Evolutionary conservation across 2,113 vertebrate species (phyloP), one percentile per base, ranked within the genome.

Genomic region (Eolophus roseicapilla): DNA sequence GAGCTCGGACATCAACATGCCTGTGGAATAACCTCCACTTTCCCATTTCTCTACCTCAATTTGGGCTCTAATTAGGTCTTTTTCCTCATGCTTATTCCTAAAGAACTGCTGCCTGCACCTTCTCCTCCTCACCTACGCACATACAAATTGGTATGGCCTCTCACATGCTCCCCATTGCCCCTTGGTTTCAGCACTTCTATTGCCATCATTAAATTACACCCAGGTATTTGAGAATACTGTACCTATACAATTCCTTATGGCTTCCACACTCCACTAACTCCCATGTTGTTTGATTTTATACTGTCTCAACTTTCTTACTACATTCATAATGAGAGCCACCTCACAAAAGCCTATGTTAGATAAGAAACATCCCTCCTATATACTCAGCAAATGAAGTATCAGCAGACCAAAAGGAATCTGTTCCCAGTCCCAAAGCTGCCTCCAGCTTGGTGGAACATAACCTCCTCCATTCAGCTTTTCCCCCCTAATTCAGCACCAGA

Each of bases 401-500:
- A 81, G 49, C 79, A 90, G 76, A 59, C 9, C 80, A 60, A 92
- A 83, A 80, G 33, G 24, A 27, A 41, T 19, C 35, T 86, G 57
- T 52, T 86, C 62, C 90, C 65, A 37, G 52, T 2, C 52, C 80
- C 64, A 78, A 70, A 88, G 69, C 81, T 81, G 35, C 39, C n/a
- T 63, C 55, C 80, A 81, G 79, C 73, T 71, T 1, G 3, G 69
- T 75, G 62, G 73, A 68, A 87, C 64, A 43, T 13, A 85, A 78
- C 28, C 44, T 90, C 52, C 31, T 84, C 69, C 73, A 47, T 47
- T 62, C 82, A 86, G 50, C 52, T 82, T 67, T 52, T 81, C 64
- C 69, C 41, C 44, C 11, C 3, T 23, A 64, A 60, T 33, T 88
- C 83, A 96, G 86, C 86, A 84, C 77, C 94, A 92, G 53, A 80